These are phyloP conservation scores for Leptoclinus maculatus DNA, from an alignment of 2,797 vertebrate genomes.

Conservation along the genomic window DNA sequence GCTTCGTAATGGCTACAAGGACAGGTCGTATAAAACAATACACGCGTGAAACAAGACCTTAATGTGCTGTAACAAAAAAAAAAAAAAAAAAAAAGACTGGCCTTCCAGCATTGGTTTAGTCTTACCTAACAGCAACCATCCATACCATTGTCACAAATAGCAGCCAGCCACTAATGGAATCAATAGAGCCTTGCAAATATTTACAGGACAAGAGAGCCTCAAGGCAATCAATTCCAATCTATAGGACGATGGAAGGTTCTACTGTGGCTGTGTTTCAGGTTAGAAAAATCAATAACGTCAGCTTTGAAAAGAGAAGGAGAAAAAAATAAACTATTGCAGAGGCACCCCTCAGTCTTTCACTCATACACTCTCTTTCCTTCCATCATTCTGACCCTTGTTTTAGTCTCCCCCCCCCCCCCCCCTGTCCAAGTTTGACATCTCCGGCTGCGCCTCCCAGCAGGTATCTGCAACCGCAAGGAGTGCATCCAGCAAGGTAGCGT, in stretches of 20 bases:
- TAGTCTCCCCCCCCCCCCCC: conserved; percentile 12
- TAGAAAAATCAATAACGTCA: conserved; percentile 76
- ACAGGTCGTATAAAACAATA: conserved; percentile 38
- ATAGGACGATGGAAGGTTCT: conserved; percentile 77
- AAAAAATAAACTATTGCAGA: conserved; percentile 56
- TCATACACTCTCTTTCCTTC: conserved; percentile 55
- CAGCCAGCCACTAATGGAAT: conserved; percentile 79
- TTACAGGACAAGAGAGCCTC: conserved; percentile 79
- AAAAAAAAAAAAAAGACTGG: conserved; percentile 10
- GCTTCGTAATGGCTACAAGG: conserved; percentile 38
- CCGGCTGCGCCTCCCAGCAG: conserved; percentile 66
- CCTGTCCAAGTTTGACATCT: conserved; percentile 67
- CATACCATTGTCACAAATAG: conserved; percentile 73
- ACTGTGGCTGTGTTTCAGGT: conserved; percentile 74
- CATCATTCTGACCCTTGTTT: conserved; percentile 64
- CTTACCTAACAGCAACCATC: conserved; percentile 67
- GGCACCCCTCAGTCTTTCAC: conserved; percentile 65
- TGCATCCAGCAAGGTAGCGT: conserved; percentile 58
- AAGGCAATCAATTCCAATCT: conserved; percentile 80
- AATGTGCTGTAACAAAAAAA: conserved; percentile 52
- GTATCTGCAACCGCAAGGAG: conserved; percentile 64
- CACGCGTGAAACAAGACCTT: conserved; percentile 57
- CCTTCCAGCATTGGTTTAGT: conserved; percentile 58
- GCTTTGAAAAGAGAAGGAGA: conserved; percentile 63
- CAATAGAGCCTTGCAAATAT: conserved; percentile 83